Evolutionary conservation across 2,797 vertebrate genomes (phyloP), one percentile per base, ranked within the genome.

Genomic region (Pseudopleuronectes americanus): DNA sequence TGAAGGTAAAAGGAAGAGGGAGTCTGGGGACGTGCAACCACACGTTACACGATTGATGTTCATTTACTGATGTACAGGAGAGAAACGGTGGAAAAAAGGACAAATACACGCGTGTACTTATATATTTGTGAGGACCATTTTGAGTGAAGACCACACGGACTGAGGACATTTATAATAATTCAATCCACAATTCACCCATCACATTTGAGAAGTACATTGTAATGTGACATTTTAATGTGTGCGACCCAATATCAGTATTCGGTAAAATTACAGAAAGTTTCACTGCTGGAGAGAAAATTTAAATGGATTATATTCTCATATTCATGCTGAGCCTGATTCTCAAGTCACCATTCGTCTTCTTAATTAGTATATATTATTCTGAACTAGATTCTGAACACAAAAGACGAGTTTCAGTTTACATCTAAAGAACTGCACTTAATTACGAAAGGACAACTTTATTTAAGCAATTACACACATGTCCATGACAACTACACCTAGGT

Each of bases 101-200:
- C 28, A 31, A 1, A 31, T 5, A 31, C 28, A 31, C 28, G 6
- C 8, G 6, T 31, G 28, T 31, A 31, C 6, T 31, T 7, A 31
- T 31, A 31, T 31, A 31, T 31, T 1, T 31, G 28, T 31, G 7
- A 31, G 28, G 28, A 31, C 28, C 28, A 31, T 31, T 31, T 0
- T 31, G 7, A 31, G 28, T 0, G 6, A 7, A 31, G 28, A 31
- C 28, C 28, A 6, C 5, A 28, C 26, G 1, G 26, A 28, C 0
- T 28, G 26, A 28, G 26, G 26, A 28, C 5, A 28, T 28, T 28
- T 28, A 6, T 6, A 1, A 1, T 65, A 13, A 76, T 74, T 49
- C 21, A 57, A 56, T 24, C 49, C 36, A 67, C 62, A 55, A 57
- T 73, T 79, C 62, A 63, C 3, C 21, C 10, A 13, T 43, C 41